Evolutionary conservation across 2,113 vertebrate species (phyloP), one percentile per base, ranked within the genome.

Genomic region (Acanthochromis polyacanthus): DNA sequence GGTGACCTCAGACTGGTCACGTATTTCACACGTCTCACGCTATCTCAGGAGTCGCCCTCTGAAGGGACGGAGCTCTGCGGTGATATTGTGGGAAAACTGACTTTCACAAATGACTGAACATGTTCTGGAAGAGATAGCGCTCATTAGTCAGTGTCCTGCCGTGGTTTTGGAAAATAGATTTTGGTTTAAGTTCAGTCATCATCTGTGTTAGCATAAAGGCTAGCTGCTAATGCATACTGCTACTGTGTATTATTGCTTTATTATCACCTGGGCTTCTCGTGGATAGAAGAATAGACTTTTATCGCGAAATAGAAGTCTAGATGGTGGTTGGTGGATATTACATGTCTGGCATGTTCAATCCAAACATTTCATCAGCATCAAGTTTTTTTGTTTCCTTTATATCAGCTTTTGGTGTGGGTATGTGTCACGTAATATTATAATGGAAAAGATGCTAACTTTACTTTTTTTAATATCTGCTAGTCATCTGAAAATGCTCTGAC

Each of bases 401-500:
- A 3, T 40, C 38, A 40, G 38, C 10, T 40, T 40, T 40, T 10
- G 10, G 9, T 40, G 38, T 30, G 12, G 19, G 65, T 25, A 51
- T 32, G 46, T 7, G 0, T 71, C 55, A 57, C 5, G 0, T 25
- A 36, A 0, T 36, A 22, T 6, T 52, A 19, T 38, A 30, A 25
- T 36, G 12, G 48, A 30, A 52, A 32, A 43, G 20, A 56, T 2
- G 5, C 8, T 20, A 14, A 28, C 50, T 45, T 45, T 52, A 0
- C 2, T n/a, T 55, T 71, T 28, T 58, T 56, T 63, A 63, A 77
- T 78, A 75, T 71, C 25, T 28, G 46, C 3, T 15, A n/a, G 22
- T 52, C 11, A 4, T 73, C 70, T 82, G 28, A 48, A 38, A 68
- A 70, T 11, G 23, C 45, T 15, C 32, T 77, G 75, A 75, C n/a